These are phyloP conservation scores for Ormyrus thymus DNA, from an alignment of 2,888 invertebrate species.

Conservation along the genomic window DNA sequence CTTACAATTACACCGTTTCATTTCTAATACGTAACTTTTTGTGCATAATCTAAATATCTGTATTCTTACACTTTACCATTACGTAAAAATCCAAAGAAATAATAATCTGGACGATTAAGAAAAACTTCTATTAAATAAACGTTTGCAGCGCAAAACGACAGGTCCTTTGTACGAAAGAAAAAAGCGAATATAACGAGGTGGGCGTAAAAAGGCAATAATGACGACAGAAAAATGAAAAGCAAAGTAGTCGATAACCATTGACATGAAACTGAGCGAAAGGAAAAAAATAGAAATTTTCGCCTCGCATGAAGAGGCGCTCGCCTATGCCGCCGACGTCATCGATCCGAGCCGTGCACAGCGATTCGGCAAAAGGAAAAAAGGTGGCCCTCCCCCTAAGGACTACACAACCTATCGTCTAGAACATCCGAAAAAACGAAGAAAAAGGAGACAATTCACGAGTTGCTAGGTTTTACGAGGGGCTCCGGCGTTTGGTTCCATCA, in stretches of 20 bases:
- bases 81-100: too few relatives aligned
- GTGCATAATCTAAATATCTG: too few relatives aligned
- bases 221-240: conserved; percentile 4
- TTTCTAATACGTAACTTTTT: too few relatives aligned
- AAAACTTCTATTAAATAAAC: too few relatives aligned
- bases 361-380: conserved; percentile 9
- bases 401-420: background rate
- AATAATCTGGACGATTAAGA: too few relatives aligned
- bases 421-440: conserved; percentile 9
- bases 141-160: too few relatives aligned
- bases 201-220: conserved; percentile 9
- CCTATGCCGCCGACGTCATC: background rate
- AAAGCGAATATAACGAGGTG: too few relatives aligned
- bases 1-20: too few relatives aligned
- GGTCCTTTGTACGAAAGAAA: too few relatives aligned
- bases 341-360: conserved; percentile 1
- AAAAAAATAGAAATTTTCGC: conserved; percentile 26
- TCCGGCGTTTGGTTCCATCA: conserved; percentile 46
- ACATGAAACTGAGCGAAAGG: conserved; percentile 28
- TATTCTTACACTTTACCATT: too few relatives aligned
- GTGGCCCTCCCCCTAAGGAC: conserved; percentile 15
- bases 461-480: conserved; percentile 42
- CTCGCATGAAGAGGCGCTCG: background rate
- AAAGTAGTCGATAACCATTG: conserved; percentile 18
- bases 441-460: conserved; percentile 37